Percentiles rank a stretch among this genome's conserved stretches.
phyloP scores from a whole-genome alignment of 1,140 invertebrate genomes.

The Archegozetes longisetosus region DNA sequence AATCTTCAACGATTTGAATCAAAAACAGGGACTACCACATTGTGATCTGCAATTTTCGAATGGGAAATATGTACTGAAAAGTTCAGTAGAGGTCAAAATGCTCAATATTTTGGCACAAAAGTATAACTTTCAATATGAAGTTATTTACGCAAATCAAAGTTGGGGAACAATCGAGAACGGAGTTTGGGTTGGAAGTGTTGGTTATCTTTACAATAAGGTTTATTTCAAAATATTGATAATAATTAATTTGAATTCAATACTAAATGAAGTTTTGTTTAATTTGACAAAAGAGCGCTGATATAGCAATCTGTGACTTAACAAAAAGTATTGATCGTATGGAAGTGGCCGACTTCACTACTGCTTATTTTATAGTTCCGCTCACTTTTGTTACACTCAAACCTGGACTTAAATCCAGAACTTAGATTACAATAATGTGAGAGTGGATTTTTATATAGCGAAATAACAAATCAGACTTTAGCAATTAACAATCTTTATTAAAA shows the following conservation, averaged over 20 bases:
- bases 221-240: neutral
- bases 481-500: neutral
- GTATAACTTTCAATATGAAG: neutral
- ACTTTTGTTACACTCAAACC: neutral
- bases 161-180: neutral
- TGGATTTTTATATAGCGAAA: neutral
- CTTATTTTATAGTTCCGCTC: neutral
- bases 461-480: neutral
- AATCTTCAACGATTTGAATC: too few relatives aligned
- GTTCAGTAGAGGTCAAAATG: neutral
- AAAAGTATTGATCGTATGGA: neutral
- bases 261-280: neutral
- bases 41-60: neutral
- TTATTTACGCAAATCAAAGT: slow-evolving; percentile 1
- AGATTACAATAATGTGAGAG: neutral
- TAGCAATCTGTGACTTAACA: neutral
- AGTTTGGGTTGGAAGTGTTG: slow-evolving; percentile 1
- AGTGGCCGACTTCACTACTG: neutral
- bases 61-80: neutral
- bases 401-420: neutral
- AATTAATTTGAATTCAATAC: neutral
- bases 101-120: neutral
- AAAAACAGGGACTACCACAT: neutral
- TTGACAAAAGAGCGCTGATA: neutral
- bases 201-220: slow-evolving; percentile 4